Evolutionary conservation across 2,888 invertebrate species (phyloP).

Genomic region (Apodemia duryi): DNA sequence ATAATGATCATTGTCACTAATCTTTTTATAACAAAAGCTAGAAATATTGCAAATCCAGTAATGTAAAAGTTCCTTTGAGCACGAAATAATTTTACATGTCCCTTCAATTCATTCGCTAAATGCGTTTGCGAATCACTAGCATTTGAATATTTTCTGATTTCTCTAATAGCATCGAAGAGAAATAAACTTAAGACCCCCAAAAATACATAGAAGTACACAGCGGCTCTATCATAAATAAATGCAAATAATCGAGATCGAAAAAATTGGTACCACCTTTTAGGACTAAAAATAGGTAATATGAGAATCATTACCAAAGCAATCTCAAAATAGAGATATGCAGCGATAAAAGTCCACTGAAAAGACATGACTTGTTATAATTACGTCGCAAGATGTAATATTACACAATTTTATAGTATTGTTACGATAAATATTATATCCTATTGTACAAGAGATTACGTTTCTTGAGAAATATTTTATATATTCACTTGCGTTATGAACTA

Average conservation of each 20-base stretch:
- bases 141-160: slow-evolving; percentile 84
- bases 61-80: slow-evolving; percentile 90
- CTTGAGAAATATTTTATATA: too few relatives aligned
- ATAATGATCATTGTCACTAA: slow-evolving; percentile 82
- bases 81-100: slow-evolving; percentile 85
- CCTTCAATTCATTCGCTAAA: slow-evolving; percentile 82
- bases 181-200: slow-evolving; percentile 81
- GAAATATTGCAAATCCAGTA: slow-evolving; percentile 86
- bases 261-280: slow-evolving; percentile 86
- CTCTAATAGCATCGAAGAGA: slow-evolving; percentile 84
- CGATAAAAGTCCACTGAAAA: slow-evolving; percentile 88
- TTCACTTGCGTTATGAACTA: too few relatives aligned
- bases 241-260: slow-evolving; percentile 85
- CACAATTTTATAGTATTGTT: neutral
- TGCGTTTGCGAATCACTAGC: slow-evolving; percentile 60
- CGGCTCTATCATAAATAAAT: slow-evolving; percentile 81
- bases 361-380: slow-evolving; percentile 75
- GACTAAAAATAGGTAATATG: slow-evolving; percentile 84
- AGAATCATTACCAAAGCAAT: slow-evolving; percentile 81
- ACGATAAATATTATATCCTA: too few relatives aligned
- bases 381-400: neutral
- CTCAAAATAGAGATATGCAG: slow-evolving; percentile 85
- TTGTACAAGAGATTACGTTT: too few relatives aligned
- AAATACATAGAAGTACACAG: slow-evolving; percentile 82
- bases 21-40: slow-evolving; percentile 83